Conservation (phyloP, 1,140 invertebrate species). For the Philotrypesis tridentata region DNA sequence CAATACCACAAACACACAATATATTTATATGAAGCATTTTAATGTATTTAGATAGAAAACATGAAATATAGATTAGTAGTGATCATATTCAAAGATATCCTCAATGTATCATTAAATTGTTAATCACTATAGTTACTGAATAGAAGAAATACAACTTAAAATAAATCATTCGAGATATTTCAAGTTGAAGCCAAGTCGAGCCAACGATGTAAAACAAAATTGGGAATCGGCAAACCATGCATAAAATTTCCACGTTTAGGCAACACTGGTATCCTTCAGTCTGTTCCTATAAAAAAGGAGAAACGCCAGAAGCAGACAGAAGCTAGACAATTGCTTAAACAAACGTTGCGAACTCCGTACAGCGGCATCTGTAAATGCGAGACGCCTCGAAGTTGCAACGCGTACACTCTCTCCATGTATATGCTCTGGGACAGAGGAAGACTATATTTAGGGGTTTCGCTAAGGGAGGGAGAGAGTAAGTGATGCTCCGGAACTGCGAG, state of each 20-base stretch:
- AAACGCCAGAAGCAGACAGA: neutral
- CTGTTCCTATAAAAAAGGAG: neutral
- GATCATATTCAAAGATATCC: too few species aligned
- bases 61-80: too few species aligned
- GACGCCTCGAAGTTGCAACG: neutral
- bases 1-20: too few species aligned
- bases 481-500: neutral
- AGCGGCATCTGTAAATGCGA: neutral
- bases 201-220: neutral
- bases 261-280: neutral
- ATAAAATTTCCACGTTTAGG: neutral
- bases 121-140: too few species aligned
- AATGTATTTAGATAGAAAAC: too few species aligned
- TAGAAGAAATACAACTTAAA: too few species aligned
- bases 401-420: neutral
- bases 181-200: too few species aligned
- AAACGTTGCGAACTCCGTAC: neutral
- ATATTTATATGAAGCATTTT: too few species aligned
- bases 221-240: neutral
- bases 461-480: neutral
- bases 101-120: too few species aligned
- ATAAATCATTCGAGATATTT: too few species aligned
- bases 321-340: constrained; percentile 30
- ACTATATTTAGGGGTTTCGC: neutral
- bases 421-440: neutral